Conservation (phyloP, 2,888 invertebrate species). For the Nipponacmea schrenckii region DNA sequence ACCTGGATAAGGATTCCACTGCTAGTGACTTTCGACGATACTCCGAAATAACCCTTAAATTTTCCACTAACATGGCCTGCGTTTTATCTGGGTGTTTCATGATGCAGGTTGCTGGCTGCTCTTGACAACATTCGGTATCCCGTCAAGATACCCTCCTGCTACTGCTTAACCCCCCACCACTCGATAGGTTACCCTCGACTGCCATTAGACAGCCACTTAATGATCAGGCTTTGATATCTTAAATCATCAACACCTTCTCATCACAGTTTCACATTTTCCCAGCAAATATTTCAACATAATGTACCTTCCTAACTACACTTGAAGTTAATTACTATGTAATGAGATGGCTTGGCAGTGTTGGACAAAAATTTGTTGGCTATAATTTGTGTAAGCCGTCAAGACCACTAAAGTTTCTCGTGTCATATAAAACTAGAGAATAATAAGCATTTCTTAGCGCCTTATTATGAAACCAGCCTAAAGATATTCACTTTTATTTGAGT, state of each 20-base stretch:
- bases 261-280: not conserved
- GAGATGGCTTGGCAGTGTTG: no score
- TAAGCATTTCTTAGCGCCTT: no score
- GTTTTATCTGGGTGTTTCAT: constrained; percentile 58
- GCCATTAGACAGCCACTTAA: not conserved
- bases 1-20: constrained; percentile 47
- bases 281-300: no score
- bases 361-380: no score
- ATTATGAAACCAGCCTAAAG: no score
- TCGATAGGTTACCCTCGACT: not conserved
- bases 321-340: no score
- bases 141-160: not conserved
- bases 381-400: no score
- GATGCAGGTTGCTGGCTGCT: constrained; percentile 23
- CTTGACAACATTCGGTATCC: not conserved
- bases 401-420: no score
- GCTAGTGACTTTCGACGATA: constrained; percentile 50
- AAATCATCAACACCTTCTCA: not conserved
- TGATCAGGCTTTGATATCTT: no score
- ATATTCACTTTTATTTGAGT: no score
- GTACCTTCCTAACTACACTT: no score
- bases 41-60: constrained; percentile 56
- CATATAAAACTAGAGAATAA: no score
- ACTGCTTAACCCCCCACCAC: not conserved
- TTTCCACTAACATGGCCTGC: constrained; percentile 57